These are phyloP conservation scores for Hemithea aestivaria DNA, from an alignment of 2,888 invertebrate genomes.

Conservation along the genomic window DNA sequence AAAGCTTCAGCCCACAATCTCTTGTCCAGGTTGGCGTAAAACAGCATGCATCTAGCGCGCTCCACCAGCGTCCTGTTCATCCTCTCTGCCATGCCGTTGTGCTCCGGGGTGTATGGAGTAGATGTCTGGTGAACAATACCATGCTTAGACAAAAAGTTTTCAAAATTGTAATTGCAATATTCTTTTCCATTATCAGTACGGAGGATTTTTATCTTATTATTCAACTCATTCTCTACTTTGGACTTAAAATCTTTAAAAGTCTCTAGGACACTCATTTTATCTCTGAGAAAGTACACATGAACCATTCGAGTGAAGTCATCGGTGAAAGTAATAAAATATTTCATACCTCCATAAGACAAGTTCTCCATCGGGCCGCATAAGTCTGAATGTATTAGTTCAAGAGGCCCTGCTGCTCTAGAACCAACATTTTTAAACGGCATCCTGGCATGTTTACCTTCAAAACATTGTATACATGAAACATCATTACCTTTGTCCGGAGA, in stretches of 20 bases:
- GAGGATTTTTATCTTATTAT: constrained; percentile 18
- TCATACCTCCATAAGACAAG: constrained; percentile 20
- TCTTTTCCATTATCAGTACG: constrained; percentile 24
- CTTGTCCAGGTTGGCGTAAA: constrained; percentile 20
- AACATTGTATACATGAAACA: constrained; percentile 18
- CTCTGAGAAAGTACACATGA: constrained; percentile 21
- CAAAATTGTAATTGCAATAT: no score
- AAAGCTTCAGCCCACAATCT: constrained; percentile 27
- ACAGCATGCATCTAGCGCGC: constrained; percentile 24
- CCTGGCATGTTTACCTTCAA: constrained; percentile 24
- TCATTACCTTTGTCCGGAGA: neutral
- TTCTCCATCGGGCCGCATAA: constrained; percentile 29
- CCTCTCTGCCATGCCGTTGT: constrained; percentile 41
- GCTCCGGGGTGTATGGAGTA: constrained; percentile 35
- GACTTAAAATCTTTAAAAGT: constrained; percentile 20
- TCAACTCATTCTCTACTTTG: constrained; percentile 19
- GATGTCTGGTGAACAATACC: constrained; percentile 35
- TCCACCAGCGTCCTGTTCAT: constrained; percentile 28
- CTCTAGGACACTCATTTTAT: constrained; percentile 14
- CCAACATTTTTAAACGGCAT: constrained; percentile 22
- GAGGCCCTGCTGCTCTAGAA: constrained; percentile 14
- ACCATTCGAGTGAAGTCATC: no score
- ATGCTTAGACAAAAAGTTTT: constrained; percentile 13
- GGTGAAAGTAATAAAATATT: constrained; percentile 25
- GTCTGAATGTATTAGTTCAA: no score